phyloP scores from a whole-genome alignment of 1,140 invertebrate species.

The Polyergus mexicanus region DNA sequence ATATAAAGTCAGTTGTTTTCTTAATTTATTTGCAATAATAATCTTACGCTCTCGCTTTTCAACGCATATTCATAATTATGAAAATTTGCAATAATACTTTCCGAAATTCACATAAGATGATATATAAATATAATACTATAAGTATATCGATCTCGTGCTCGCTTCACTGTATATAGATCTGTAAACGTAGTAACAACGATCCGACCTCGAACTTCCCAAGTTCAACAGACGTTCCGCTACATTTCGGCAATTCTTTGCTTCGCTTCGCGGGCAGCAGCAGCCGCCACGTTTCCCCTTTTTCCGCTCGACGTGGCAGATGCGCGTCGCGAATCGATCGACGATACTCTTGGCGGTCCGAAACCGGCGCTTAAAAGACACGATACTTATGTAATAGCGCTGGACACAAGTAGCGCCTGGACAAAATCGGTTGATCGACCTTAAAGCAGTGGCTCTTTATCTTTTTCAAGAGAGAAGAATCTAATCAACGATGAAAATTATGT shows the following conservation, averaged over 20 bases:
- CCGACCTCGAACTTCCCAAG: conserved; percentile 21
- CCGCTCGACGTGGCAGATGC: conserved; percentile 49
- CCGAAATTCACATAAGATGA: neutral
- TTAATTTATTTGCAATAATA: neutral
- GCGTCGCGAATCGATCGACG: conserved; percentile 56
- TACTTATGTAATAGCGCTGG: conserved; percentile 46
- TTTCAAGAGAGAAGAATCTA: neutral
- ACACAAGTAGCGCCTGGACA: conserved; percentile 39
- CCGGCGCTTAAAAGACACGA: conserved; percentile 50
- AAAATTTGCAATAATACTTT: conserved; percentile 5
- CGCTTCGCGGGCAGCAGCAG: conserved; percentile 37
- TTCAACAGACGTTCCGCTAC: conserved; percentile 37
- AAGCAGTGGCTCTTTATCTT: conserved; percentile 37
- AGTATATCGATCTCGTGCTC: neutral
- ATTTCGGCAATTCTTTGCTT: conserved; percentile 55
- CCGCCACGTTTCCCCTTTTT: conserved; percentile 48
- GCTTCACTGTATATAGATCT: neutral
- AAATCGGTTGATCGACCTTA: conserved; percentile 38
- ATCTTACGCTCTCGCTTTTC: neutral
- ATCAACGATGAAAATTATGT: neutral
- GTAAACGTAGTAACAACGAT: conserved; percentile 32
- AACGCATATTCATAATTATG: too few relatives aligned
- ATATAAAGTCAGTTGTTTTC: neutral
- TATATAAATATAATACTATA: neutral
- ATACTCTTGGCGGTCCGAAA: conserved; percentile 49